phyloP scores from a whole-genome alignment of 2,888 invertebrate species.

The Dinocampus coccinellae region DNA sequence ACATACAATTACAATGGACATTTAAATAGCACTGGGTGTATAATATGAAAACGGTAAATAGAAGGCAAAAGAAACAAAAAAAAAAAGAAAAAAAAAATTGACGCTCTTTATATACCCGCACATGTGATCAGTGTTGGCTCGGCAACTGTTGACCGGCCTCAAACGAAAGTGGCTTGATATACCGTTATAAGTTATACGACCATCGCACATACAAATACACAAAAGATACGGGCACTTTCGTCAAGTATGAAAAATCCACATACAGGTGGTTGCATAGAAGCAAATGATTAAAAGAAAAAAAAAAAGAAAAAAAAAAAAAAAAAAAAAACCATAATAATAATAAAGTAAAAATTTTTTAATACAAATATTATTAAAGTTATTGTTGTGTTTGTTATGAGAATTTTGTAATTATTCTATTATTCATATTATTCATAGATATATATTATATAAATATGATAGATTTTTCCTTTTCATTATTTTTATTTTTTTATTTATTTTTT shows the following conservation, averaged over 20 bases:
- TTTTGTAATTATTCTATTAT: no score
- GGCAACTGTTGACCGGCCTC: conserved; percentile 7
- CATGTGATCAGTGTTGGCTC: conserved; percentile 19
- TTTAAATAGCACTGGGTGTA: background rate
- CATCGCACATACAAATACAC: background rate
- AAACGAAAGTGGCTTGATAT: conserved; percentile 29
- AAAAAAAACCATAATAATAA: background rate
- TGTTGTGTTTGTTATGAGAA: background rate
- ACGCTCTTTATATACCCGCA: conserved; percentile 11
- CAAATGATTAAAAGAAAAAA: background rate
- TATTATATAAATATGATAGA: no score
- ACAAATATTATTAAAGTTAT: background rate
- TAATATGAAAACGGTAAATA: background rate
- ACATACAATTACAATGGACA: no score
- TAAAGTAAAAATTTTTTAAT: background rate
- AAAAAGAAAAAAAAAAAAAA: background rate
- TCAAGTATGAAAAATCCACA: background rate
- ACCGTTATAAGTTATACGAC: conserved; percentile 21
- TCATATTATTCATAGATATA: no score
- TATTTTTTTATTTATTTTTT: no score
- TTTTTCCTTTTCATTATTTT: background rate
- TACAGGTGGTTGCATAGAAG: background rate
- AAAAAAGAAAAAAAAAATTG: conserved; percentile 1
- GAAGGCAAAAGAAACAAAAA: background rate
- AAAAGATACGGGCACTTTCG: conserved; percentile 4